Evolutionary conservation across 2,113 vertebrate species (phyloP), one percentile per base, ranked within the genome.

Genomic region (Ramphastos sulfuratus): DNA sequence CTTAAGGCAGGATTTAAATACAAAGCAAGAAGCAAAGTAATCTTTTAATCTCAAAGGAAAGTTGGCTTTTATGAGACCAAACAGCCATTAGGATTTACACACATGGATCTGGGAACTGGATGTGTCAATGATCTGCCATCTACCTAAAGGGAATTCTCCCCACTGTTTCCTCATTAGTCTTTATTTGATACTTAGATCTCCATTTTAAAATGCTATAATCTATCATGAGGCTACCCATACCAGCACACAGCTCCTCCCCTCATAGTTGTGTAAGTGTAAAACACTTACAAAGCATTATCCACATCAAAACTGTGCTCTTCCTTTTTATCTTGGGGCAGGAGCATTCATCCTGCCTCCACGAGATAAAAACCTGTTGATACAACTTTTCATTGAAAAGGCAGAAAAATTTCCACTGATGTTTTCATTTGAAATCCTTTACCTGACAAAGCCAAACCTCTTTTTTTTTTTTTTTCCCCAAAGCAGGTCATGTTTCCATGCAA

Each of bases 121-220:
- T 0, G 0, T 4, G 4, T 15, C 28, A 6, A 27, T 4, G 0
- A 31, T 35, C 24, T 33, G 8, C 18, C 37, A 63, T 0, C 3
- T 9, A 78, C 11, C 25, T 70, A 13, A 65, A 75, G 25, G 78
- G 24, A 78, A 66, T 6, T 23, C n/a, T 69, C 82, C 55, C 24
- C 20, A n/a, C 24, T 52, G 21, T 1, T 0, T 5, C 11, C 24
- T 67, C 20, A 25, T 84, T 44, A 42, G 20, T n/a, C 24, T 76
- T 76, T 33, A 72, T 30, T 59, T 60, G 9, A 74, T 64, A 21
- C 74, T 82, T 52, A 72, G 44, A 75, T 46, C 15, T 64, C 17
- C 6, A 2, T 46, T 28, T 33, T 31, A 30, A 61, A 87, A 92
- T 12, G 9, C 58, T 17, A 39, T 15, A 54, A 63, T 35, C 16